Evolutionary conservation across 2,888 invertebrate species (phyloP), one percentile per base, ranked within the genome.

Genomic region (Tinea trinotella): DNA sequence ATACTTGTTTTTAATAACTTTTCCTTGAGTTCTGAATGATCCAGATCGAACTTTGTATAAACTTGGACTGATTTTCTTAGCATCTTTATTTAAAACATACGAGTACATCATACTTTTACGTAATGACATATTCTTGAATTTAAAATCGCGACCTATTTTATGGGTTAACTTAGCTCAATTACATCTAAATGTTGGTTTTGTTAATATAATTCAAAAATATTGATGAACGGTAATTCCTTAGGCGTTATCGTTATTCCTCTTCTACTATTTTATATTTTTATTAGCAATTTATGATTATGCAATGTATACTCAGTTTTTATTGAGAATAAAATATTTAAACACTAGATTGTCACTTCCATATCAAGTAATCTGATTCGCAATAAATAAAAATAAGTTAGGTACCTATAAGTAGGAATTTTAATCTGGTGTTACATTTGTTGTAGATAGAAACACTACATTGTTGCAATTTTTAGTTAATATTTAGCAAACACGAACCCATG

Each of bases 401-500:
- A 40, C 13, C 40, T 13, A 40, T 40, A 15, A 12, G 40, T 40
- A 40, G 15, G 10, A 40, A 40, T 13, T 40, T 40, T 13, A 15
- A 12, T 40, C 30, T 2, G 7, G 7, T 30, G 12, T 15, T 40
- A 40, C 6, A 12, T 40, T n/a, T 40, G 40, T 40, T 40, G 40
- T 40, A 40, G 40, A 40, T 40, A 40, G n/a, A n/a, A n/a, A n/a
- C 13, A 13, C 13, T 15, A 40, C 40, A 40, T 13, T 40, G 40
- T 40, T 40, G 13, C 40, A 15, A 40, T 40, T 40, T 40, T n/a
- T 15, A 24, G 40, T 40, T 15, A 40, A 4, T 3, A 4, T 40
- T 40, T 40, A 40, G 40, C 40, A 40, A 30, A 40, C 40, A 40
- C 40, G 15, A 40, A 40, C 15, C 7, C 40, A 40, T 48, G 48